Base-by-base conservation (phyloP, 2,113 vertebrate genomes). In the Nipponia nippon region DNA sequence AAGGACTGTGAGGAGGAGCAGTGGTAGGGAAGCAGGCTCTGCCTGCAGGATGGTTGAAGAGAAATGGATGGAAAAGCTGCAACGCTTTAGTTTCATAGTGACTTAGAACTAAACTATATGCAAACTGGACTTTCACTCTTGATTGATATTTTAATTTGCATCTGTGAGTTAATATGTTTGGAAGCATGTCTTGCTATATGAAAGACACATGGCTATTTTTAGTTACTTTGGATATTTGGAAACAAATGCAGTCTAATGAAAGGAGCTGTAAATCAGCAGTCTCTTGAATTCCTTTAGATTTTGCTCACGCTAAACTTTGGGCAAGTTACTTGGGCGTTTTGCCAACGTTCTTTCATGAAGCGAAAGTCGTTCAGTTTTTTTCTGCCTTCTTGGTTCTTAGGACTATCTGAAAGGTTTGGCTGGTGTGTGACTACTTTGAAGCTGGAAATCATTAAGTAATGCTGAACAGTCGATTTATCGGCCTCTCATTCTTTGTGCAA, bases 1-100 rank as follows among this genome's bases (percentile, higher is more conserved):
- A 1, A 16, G 53, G 72, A 5, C 4, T 7, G 53, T 6, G 6
- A 4, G 40, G 25, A 34, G 55, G 7, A 7, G 32, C 32, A 3
- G 40, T 9, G 22, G 23, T n/a, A 4, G n/a, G 52, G 52, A 11
- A 9, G 58, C 15, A 6, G 40, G 20, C n/a, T 59, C 62, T 49
- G 2, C 13, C 13, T 9, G 1, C 0, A 0, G 23, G 27, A 0
- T 1, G 0, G 9, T 59, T 4, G 27, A 16, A 16, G 49, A 38
- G 4, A 34, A 7, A 6, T 0, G 19, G 3, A 1, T 7, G 44
- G 27, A 19, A 32, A 67, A 79, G 65, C 38, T 58, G 49, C 30
- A 25, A 0, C 10, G 0, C 47, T 34, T 23, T 0, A 10, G 8
- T 46, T 40, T 15, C 32, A 2, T 2, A 3, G n/a, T 6, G 67